Evolutionary conservation across 64 coral and sea anemone genomes (phyloP), one percentile per base, ranked within the genome.

Genomic region (Acropora tenuis): DNA sequence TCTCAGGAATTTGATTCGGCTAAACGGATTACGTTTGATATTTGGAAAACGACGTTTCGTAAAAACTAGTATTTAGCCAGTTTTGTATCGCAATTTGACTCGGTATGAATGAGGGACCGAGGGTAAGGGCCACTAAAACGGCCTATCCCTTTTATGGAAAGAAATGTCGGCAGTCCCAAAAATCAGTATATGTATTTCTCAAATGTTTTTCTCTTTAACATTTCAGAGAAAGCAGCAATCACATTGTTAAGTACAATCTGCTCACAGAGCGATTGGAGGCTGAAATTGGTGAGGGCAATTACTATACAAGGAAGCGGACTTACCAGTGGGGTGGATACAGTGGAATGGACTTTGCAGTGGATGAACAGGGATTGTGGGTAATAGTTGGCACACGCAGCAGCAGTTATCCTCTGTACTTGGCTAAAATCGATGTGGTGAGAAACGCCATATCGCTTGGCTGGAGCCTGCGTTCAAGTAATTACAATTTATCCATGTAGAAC

Each of bases 321-420:
- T 93, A 93, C 45, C 2, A n/a, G 0, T 90, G 89, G 89, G 40
- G 48, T 10, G 89, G 89, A 1, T 74, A 82, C 18, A 46, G 47
- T 42, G 89, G 78, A 90, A 72, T 90, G 78, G 89, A 90, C 48
- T 49, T 90, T 1, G 89, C 89, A 19, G 89, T 90, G 15, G 89
- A 90, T 12, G 89, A 90, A 48, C 61, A 80, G 3, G 89, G 89
- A 82, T 47, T 90, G 42, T 90, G 89, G 89, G 89, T 7, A 0
- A 11, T 90, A 3, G 82, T 12, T 40, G 89, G 78, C 43, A 30
- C 30, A 30, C 30, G 30, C 16, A 52, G 48, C 0, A 90, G 80
- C 71, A 78, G 77, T 59, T 20, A 83, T 4, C 78, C 61, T 11
- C 65, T 74, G 11, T 44, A 59, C 65, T 41, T 71, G 65, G 1